A percentile compares a stretch with the other conserved stretches of the same genome.
Evolutionary conservation across 2,113 vertebrate species (phyloP).

Genomic region (Brachyistius frenatus): DNA sequence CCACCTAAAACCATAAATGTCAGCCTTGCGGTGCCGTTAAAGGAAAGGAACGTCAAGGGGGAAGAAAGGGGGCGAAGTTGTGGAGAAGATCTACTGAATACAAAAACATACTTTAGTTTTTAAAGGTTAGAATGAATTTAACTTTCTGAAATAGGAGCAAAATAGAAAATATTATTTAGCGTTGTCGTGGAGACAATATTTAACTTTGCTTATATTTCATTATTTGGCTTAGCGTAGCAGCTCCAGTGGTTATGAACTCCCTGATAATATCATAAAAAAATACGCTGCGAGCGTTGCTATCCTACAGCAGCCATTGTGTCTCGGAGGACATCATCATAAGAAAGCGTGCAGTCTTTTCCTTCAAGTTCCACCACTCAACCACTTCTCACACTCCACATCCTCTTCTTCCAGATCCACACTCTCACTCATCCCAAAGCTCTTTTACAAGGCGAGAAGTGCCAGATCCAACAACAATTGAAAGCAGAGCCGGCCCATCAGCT

Average conservation of each 20-base stretch:
- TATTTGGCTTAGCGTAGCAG: neutral
- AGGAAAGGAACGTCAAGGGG: neutral
- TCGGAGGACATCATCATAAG: neutral
- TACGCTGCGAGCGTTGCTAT: neutral
- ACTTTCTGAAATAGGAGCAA: neutral
- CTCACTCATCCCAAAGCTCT: constrained; percentile 64
- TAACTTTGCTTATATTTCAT: neutral
- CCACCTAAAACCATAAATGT: constrained; percentile 20
- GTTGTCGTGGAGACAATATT: constrained; percentile 17
- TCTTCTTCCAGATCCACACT: constrained; percentile 38
- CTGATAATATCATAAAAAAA: constrained; percentile 1
- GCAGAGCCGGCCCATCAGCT: constrained; percentile 81
- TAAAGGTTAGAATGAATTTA: constrained; percentile 7
- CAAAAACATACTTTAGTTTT: neutral
- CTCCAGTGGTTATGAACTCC: neutral
- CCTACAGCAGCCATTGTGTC: neutral
- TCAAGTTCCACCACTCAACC: constrained; percentile 37
- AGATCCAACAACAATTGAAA: constrained; percentile 83
- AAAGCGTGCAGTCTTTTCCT: neutral
- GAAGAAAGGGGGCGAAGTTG: neutral
- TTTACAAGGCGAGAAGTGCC: constrained; percentile 87
- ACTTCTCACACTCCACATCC: constrained; percentile 51
- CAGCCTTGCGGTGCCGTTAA: neutral
- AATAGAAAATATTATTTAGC: neutral
- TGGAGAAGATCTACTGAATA: neutral